phyloP scores from a whole-genome alignment of 1,140 invertebrate genomes.

The Eumaeus atala region DNA sequence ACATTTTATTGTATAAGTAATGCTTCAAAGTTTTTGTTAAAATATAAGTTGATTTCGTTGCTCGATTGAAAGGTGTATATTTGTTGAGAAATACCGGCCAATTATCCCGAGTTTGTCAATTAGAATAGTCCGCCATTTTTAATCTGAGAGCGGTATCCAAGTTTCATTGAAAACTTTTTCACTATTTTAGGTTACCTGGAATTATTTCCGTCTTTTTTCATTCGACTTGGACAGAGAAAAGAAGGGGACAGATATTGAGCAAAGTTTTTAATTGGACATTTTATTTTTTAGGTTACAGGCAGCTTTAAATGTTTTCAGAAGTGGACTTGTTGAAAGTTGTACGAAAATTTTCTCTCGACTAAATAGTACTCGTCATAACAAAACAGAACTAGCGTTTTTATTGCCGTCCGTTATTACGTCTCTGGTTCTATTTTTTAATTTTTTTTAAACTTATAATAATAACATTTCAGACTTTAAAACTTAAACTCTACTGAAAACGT shows the following conservation, averaged over 20 bases:
- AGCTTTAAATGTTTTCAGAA: slow-evolving; percentile 7
- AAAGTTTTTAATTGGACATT: slow-evolving; percentile 10
- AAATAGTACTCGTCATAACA: too few species aligned
- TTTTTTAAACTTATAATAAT: too few species aligned
- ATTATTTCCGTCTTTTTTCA: neutral
- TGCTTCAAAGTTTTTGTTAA: slow-evolving; percentile 1
- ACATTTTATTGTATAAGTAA: neutral
- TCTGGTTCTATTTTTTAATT: too few species aligned
- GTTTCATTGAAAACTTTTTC: slow-evolving; percentile 9
- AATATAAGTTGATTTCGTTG: neutral
- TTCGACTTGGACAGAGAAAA: slow-evolving; percentile 5
- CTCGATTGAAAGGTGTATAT: neutral
- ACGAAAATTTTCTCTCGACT: neutral
- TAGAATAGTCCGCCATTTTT: neutral
- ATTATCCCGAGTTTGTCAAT: slow-evolving; percentile 9
- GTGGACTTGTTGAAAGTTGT: slow-evolving; percentile 1
- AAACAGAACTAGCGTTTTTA: too few species aligned
- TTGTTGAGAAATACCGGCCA: slow-evolving; percentile 5
- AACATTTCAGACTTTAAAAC: too few species aligned
- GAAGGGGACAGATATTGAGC: neutral
- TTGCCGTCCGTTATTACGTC: too few species aligned
- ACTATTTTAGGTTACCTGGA: slow-evolving; percentile 11
- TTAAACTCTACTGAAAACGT: too few species aligned
- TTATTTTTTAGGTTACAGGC: slow-evolving; percentile 7
- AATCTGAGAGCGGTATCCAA: slow-evolving; percentile 1